Base-by-base conservation (phyloP, 2,797 vertebrate genomes). In the Naso thynnoides region DNA sequence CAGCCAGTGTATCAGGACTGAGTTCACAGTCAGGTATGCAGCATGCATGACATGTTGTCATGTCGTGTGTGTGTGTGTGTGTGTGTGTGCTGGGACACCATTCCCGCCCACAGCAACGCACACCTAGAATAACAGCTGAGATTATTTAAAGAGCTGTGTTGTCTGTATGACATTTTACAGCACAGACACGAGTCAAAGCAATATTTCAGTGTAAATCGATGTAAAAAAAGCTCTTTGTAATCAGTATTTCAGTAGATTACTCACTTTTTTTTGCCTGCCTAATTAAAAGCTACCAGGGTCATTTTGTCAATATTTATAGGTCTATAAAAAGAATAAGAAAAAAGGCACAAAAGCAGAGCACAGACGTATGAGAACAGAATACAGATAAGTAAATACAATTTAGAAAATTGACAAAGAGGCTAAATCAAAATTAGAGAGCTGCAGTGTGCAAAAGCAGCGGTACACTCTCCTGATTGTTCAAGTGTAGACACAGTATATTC, bases 91-190 rank as follows among this genome's bases (percentile, higher is more conserved):
- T 18, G 16, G 24, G 31, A 62, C 44, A 27, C 52, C 33, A 66
- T 57, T 50, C 53, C 36, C 66, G 66, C 60, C 33, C 21, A 38
- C 8, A 60, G 47, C 33, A 36, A 73, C n/a, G n/a, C n/a, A 75
- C 21, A 58, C 68, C 31, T 23, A 79, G 83, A 78, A 84, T 84
- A 84, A 84, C 48, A 78, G 27, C 33, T 36, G 19, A 21, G 55
- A 45, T 8, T 61, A 73, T 78, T 72, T 65, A 60, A 29, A 26
- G 3, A 6, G 0, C 2, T 1, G 8, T 16, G 5, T 23, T n/a
- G 14, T 39, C 14, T 31, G 16, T 45, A 1, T 9, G 0, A 47
- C 23, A 53, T 24, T 3, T 6, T 18, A 19, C 15, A 45, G 3
- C 47, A 39, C 18, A 33, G 3, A 39, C 5, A 62, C 7, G n/a